These are phyloP conservation scores for Collichthys lucidus DNA, from an alignment of 2,113 vertebrate genomes.

Conservation along the genomic window DNA sequence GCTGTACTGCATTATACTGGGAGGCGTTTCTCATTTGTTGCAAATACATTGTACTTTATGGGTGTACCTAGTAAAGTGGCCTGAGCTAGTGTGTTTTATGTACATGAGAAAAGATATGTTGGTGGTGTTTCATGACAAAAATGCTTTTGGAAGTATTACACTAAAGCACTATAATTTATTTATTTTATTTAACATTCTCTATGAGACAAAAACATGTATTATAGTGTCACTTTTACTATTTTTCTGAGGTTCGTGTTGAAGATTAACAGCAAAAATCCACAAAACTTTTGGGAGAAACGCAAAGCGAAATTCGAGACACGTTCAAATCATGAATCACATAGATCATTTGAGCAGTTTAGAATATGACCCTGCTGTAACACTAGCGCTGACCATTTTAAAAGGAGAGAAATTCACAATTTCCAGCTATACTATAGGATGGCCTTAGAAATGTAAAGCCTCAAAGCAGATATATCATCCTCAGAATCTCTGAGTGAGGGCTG, in stretches of 20 bases:
- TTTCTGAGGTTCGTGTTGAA: background rate
- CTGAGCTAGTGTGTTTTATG: background rate
- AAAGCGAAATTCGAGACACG: background rate
- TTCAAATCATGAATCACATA: slow-evolving; percentile 9
- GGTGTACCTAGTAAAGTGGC: background rate
- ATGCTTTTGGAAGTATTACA: background rate
- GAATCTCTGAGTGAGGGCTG: slow-evolving; percentile 72
- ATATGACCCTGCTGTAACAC: slow-evolving; percentile 61
- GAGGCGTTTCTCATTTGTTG: background rate
- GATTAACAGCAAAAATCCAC: background rate
- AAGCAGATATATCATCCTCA: slow-evolving; percentile 74
- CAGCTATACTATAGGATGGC: slow-evolving; percentile 60
- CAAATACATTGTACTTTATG: background rate
- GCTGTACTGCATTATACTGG: background rate
- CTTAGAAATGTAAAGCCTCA: slow-evolving; percentile 75
- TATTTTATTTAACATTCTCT: background rate
- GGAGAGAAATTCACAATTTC: slow-evolving; percentile 71
- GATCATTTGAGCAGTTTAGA: slow-evolving; percentile 29
- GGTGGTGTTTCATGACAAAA: background rate
- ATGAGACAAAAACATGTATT: background rate
- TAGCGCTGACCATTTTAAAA: slow-evolving; percentile 64
- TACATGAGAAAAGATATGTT: background rate
- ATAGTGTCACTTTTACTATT: background rate
- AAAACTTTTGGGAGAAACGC: background rate
- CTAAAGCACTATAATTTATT: no score